These are phyloP conservation scores for Mus pahari DNA, from an alignment of 2,113 vertebrate genomes.

Conservation along the genomic window DNA sequence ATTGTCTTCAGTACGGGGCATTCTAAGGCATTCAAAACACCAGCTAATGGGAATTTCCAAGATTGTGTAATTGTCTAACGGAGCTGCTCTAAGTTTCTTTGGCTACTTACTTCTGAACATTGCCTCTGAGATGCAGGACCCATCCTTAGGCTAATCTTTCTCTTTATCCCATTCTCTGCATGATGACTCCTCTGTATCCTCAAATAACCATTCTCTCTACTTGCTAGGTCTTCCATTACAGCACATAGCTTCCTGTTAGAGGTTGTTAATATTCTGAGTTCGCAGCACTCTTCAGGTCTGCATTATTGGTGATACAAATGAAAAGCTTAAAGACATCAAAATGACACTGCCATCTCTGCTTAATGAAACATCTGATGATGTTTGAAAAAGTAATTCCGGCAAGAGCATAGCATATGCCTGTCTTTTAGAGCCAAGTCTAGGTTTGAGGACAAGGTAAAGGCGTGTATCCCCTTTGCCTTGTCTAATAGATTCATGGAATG, in stretches of 20 bases:
- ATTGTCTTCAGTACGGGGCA: conserved; percentile 24
- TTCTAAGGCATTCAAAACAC: conserved; percentile 48
- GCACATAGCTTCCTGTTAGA: neutral
- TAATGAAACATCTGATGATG: neutral
- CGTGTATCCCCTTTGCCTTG: neutral
- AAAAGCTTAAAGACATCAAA: conserved; percentile 43
- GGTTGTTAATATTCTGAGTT: neutral
- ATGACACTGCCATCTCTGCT: neutral
- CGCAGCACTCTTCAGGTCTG: neutral
- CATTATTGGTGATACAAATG: neutral
- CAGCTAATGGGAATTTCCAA: conserved; percentile 18
- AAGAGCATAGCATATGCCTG: neutral
- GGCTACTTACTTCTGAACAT: conserved; percentile 58
- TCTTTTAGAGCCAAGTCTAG: neutral
- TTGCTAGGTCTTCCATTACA: neutral
- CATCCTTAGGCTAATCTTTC: conserved; percentile 29
- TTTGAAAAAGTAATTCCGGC: neutral
- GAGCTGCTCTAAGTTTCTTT: conserved; percentile 53
- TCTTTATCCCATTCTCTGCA: neutral
- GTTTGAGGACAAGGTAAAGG: neutral
- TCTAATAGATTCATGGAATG: neutral
- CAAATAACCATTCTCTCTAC: neutral
- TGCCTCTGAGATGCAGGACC: conserved; percentile 7
- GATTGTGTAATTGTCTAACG: conserved; percentile 21
- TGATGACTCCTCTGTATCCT: neutral